Percentiles rank a stretch among this genome's conserved stretches.
Conservation (phyloP, 2,888 invertebrate species). For the Chouioia cunea region DNA sequence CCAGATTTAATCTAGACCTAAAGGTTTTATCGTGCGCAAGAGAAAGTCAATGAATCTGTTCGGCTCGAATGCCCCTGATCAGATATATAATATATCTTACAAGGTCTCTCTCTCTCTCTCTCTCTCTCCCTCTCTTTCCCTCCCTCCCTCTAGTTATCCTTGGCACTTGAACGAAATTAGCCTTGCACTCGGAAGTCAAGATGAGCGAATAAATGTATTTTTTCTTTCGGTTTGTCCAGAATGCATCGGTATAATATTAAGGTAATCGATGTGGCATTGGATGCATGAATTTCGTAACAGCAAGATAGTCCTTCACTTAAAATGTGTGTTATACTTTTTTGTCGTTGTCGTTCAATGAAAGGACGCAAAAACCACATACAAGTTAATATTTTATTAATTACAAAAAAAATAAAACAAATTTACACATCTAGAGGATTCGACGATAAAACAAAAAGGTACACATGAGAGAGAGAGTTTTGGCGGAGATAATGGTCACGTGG, state of each 20-base stretch:
- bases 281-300: conserved; percentile 13
- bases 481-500: conserved; percentile 24
- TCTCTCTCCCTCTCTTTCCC: conserved; percentile 9
- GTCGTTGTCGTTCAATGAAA: neutral
- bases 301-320: conserved; percentile 5
- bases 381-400: conserved; percentile 41
- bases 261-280: neutral
- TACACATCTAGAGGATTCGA: conserved; percentile 36
- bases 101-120: conserved; percentile 28
- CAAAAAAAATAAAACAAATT: conserved; percentile 35
- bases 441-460: conserved; percentile 45
- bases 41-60: conserved; percentile 32
- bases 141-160: conserved; percentile 23
- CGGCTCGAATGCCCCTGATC: conserved; percentile 14
- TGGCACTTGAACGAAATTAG: conserved; percentile 30
- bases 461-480: conserved; percentile 32
- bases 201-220: neutral
- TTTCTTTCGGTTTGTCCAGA: neutral
- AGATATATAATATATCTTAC: neutral
- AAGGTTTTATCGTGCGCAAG: conserved; percentile 32
- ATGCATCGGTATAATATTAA: too few species aligned
- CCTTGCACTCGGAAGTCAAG: conserved; percentile 18
- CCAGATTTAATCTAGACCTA: neutral
- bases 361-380: conserved; percentile 15
- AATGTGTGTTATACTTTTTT: neutral